Evolutionary conservation across 2,113 vertebrate genomes (phyloP).

Genomic region (Alouatta palliata): DNA sequence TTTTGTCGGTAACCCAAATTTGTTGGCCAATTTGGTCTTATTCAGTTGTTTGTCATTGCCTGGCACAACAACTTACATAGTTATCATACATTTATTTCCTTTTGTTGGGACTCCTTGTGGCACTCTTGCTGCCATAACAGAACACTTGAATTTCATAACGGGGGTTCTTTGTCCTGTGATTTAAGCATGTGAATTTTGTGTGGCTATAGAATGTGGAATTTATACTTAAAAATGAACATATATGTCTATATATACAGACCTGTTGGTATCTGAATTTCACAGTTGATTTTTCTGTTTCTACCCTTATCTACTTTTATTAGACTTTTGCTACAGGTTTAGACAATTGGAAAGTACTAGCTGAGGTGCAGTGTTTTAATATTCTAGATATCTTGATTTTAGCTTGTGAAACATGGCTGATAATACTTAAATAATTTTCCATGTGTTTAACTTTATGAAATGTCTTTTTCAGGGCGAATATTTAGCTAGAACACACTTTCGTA

Average conservation of each 20-base stretch:
- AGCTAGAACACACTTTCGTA: background rate
- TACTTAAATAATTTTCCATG: background rate
- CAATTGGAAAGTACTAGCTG: background rate
- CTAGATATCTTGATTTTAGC: background rate
- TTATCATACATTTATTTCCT: slow-evolving; percentile 51
- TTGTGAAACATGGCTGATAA: background rate
- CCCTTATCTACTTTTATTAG: background rate
- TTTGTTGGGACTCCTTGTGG: slow-evolving; percentile 1
- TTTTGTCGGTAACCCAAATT: slow-evolving; percentile 35
- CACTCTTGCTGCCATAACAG: background rate
- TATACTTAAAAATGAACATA: background rate
- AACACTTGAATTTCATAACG: slow-evolving; percentile 43
- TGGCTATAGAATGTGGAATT: background rate
- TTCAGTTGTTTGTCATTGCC: slow-evolving; percentile 73
- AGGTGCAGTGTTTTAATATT: background rate
- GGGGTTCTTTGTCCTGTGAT: background rate
- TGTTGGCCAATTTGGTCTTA: slow-evolving; percentile 68
- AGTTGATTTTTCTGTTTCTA: background rate
- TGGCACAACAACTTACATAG: slow-evolving; percentile 23
- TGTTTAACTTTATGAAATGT: background rate
- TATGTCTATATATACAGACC: background rate
- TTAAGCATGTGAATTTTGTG: background rate
- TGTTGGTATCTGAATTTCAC: background rate
- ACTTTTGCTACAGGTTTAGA: background rate
- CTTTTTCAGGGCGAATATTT: background rate